These are phyloP conservation scores for Ophraella communa DNA, from an alignment of 2,888 invertebrate species.

Conservation along the genomic window DNA sequence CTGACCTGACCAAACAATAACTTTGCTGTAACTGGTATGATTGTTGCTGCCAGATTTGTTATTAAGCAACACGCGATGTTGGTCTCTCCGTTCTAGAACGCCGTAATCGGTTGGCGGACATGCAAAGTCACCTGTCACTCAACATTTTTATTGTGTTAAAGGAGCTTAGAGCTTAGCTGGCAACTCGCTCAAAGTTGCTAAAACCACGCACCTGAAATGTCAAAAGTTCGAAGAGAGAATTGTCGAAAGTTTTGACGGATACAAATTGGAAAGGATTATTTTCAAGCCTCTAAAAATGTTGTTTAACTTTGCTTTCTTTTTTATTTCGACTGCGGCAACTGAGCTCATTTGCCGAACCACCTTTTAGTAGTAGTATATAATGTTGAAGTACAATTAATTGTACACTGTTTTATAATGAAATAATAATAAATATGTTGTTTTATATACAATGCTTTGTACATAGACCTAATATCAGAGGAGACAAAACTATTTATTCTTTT, in stretches of 20 bases:
- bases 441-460: too few relatives aligned
- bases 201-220: constrained; percentile 4
- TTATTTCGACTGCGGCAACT: too few relatives aligned
- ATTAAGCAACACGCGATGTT: constrained; percentile 54
- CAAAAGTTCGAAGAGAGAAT: constrained; percentile 1
- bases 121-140: constrained; percentile 54
- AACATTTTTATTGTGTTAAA: constrained; percentile 27
- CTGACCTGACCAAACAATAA: constrained; percentile 55
- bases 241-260: constrained; percentile 8
- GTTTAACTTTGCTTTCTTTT: not conserved
- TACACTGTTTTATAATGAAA: too few relatives aligned
- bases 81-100: constrained; percentile 37
- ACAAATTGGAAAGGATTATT: not conserved
- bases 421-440: too few relatives aligned
- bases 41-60: constrained; percentile 54
- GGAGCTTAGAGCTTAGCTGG: not conserved
- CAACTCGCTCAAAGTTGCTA: not conserved
- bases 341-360: too few relatives aligned
- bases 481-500: too few relatives aligned
- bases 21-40: constrained; percentile 49
- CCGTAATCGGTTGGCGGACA: constrained; percentile 52
- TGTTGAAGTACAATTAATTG: too few relatives aligned
- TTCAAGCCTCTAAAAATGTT: not conserved
- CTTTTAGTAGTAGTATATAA: too few relatives aligned
- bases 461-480: too few relatives aligned